A percentile compares a stretch with the other conserved stretches of the same genome.
These are phyloP conservation scores for Drosophila subquinaria DNA, from an alignment of 2,888 invertebrate genomes.

Conservation along the genomic window DNA sequence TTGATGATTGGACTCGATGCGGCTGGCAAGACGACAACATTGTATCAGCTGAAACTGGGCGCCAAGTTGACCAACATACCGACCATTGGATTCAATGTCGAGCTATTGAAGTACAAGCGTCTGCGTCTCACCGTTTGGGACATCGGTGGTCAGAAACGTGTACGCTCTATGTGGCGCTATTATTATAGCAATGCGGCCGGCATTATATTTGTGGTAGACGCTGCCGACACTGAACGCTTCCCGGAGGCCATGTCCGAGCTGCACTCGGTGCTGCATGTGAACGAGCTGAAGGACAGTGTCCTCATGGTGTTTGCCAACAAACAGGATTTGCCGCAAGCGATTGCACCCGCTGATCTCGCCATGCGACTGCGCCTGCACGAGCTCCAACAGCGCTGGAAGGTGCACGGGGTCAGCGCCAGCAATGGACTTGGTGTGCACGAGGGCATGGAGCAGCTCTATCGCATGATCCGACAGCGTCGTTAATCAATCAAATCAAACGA, in stretches of 20 bases:
- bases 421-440: conserved; percentile 24
- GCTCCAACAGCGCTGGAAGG: conserved; percentile 34
- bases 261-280: conserved; percentile 63
- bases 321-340: conserved; percentile 76
- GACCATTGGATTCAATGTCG: conserved; percentile 82
- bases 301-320: conserved; percentile 80
- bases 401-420: conserved; percentile 43
- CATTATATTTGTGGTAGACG: conserved; percentile 80
- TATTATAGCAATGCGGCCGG: conserved; percentile 76
- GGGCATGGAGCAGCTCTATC: conserved; percentile 45
- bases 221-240: conserved; percentile 69
- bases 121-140: conserved; percentile 82
- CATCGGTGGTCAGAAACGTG: conserved; percentile 78
- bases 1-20: conserved; percentile 82
- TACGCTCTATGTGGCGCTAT: conserved; percentile 79
- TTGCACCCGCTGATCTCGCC: conserved; percentile 44
- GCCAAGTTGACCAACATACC: conserved; percentile 75
- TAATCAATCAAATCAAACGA: background rate
- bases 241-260: conserved; percentile 68
- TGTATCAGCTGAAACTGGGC: conserved; percentile 79
- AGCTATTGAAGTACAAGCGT: conserved; percentile 80
- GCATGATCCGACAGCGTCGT: conserved; percentile 38
- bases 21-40: conserved; percentile 83
- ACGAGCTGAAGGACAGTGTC: conserved; percentile 66
- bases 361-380: conserved; percentile 28